Base-by-base conservation (phyloP, 1,140 invertebrate species). In the Ostrea edulis region DNA sequence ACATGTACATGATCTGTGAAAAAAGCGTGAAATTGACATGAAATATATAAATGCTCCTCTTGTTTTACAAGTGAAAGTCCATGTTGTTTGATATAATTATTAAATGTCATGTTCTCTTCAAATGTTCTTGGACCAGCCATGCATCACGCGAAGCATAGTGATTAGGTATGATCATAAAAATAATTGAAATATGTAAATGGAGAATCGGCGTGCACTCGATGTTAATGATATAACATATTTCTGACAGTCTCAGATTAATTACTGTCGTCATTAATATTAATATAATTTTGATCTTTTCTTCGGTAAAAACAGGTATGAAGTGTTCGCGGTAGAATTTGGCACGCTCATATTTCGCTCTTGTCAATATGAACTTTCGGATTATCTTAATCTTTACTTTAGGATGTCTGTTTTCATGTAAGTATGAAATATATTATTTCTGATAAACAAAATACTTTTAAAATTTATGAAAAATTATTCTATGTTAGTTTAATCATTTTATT, bases 191-290 rank as follows among this genome's bases (percentile, higher is more conserved):
- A 77, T 77, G 68, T 12, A 29, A 77, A 77, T 77, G 68, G 29
- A 35, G 25, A 25, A 35, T 77, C 68, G 12, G 14, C 68, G 68
- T 77, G 68, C 68, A 77, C 68, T 77, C 68, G 14, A 77, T 77
- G 68, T 77, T 77, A 77, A 77, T 77, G 68, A 77, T 77, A 17
- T 25, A 77, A 77, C 68, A 77, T 77, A 29, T 77, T 77, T 77
- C 68, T 77, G 68, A 77, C 68, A 77, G 68, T 77, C 68, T 12
- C 22, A 25, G 68, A 77, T 77, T 77, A 77, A 77, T 77, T 77
- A 77, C 25, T 77, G 68, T 77, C 68, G 68, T 77, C 29, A 77
- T 77, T 77, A 77, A 77, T 77, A 77, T 77, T 77, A 77, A 77
- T 77, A 29, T 77, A 77, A 35, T 77, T 77, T 77, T 77, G 68